These are phyloP conservation scores for Melanotus villosus DNA, from an alignment of 2,888 invertebrate genomes.

Conservation along the genomic window DNA sequence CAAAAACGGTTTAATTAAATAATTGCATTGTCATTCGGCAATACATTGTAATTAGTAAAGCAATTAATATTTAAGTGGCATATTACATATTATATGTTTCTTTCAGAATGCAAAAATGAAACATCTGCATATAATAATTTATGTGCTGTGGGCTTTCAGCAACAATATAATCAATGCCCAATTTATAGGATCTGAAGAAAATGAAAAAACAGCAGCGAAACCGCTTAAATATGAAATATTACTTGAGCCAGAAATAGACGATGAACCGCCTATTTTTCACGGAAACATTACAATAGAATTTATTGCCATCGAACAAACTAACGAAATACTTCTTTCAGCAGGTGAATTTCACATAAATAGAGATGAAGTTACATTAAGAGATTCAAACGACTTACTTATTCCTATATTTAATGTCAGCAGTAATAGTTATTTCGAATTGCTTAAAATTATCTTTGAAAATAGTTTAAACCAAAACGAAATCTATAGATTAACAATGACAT, in stretches of 20 bases:
- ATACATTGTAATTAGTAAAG: no score
- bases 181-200: neutral
- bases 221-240: conserved; percentile 46
- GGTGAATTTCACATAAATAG: conserved; percentile 20
- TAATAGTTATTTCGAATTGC: neutral
- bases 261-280: conserved; percentile 28
- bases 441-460: neutral
- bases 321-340: conserved; percentile 56
- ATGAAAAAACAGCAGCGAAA: no score
- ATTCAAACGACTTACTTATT: conserved; percentile 17
- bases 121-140: no score
- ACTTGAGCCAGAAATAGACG: conserved; percentile 42
- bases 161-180: neutral
- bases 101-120: no score
- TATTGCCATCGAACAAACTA: conserved; percentile 23
- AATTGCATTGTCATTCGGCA: no score
- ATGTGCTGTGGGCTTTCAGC: no score
- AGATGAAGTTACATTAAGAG: conserved; percentile 15
- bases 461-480: neutral
- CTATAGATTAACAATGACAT: neutral
- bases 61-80: no score
- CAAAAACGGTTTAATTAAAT: no score
- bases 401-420: neutral
- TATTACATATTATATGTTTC: no score
- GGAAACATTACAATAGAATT: conserved; percentile 43